Percentiles rank a stretch among this genome's conserved stretches.
phyloP scores from a whole-genome alignment of 2,888 invertebrate species.

The Hydraecia micacea region DNA sequence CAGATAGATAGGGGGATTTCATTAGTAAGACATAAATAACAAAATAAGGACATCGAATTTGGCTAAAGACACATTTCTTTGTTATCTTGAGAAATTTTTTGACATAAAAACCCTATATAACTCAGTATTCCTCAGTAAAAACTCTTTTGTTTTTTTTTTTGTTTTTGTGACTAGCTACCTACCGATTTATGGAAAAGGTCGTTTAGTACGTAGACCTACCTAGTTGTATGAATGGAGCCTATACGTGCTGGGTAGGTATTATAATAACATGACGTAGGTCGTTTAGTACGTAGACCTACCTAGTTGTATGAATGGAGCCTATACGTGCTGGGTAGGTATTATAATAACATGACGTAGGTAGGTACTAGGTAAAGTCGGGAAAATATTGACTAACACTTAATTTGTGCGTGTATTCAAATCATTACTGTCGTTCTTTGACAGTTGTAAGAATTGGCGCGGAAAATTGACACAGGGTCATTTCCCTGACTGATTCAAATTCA shows the following conservation, averaged over 20 bases:
- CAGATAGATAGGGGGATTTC: neutral
- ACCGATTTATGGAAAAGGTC: neutral
- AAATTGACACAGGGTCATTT: neutral
- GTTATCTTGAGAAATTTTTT: neutral
- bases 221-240: neutral
- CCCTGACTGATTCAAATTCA: too few relatives aligned
- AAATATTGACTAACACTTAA: neutral
- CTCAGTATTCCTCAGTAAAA: neutral
- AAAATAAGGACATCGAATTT: constrained; percentile 1
- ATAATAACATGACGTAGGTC: neutral
- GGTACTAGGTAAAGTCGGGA: neutral
- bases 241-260: neutral
- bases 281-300: neutral
- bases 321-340: neutral
- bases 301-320: too few relatives aligned
- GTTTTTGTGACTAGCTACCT: neutral
- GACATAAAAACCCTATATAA: constrained; percentile 1
- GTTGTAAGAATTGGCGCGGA: neutral
- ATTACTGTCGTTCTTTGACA: neutral
- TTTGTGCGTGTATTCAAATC: too few relatives aligned
- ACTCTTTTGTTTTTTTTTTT: constrained; percentile 1
- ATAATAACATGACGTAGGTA: neutral
- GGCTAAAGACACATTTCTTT: neutral
- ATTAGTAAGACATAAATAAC: neutral
- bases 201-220: neutral